Conservation (phyloP, 2,888 invertebrate genomes). For the Leptinotarsa juncta region DNA sequence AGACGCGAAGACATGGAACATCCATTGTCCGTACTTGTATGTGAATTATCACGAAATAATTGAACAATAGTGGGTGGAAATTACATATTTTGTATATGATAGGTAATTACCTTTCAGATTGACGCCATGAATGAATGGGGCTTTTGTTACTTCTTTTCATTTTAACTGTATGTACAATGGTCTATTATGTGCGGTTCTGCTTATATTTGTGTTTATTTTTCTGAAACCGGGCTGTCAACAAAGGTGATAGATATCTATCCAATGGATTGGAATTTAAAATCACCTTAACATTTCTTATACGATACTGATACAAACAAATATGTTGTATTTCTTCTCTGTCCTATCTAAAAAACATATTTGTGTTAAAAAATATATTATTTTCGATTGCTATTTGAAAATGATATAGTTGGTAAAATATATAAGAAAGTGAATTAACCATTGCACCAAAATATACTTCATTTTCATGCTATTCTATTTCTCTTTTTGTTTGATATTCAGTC, state of each 20-base stretch:
- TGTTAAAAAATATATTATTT: too few species aligned
- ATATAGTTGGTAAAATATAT: too few species aligned
- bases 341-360: too few species aligned
- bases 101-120: conserved; percentile 15
- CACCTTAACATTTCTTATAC: neutral
- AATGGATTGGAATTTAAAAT: neutral
- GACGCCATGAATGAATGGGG: conserved; percentile 17
- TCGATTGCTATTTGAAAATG: too few species aligned
- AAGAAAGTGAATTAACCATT: too few species aligned
- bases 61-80: conserved; percentile 44
- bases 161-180: conserved; percentile 19
- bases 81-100: conserved; percentile 27
- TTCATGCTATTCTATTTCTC: too few species aligned
- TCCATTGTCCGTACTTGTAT: conserved; percentile 40
- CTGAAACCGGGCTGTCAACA: neutral
- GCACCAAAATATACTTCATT: too few species aligned
- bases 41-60: conserved; percentile 37
- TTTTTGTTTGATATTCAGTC: too few species aligned
- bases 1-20: conserved; percentile 24
- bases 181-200: conserved; percentile 12
- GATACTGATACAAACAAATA: too few species aligned
- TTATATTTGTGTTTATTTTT: neutral
- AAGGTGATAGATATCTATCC: neutral
- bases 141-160: conserved; percentile 19
- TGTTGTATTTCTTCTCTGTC: too few species aligned